phyloP scores from a whole-genome alignment of 2,888 invertebrate species.

The Megastigmus dorsalis region DNA sequence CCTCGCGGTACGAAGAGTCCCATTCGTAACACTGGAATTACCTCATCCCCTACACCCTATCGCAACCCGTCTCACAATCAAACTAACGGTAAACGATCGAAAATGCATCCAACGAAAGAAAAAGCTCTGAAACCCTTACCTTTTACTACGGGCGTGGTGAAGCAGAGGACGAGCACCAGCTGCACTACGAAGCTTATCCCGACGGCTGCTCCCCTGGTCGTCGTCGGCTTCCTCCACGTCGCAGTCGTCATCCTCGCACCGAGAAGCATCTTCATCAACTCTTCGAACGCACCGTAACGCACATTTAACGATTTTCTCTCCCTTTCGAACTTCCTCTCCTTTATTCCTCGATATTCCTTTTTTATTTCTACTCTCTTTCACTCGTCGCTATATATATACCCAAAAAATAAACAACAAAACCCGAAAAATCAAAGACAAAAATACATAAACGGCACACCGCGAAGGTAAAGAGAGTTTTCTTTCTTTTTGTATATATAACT shows the following conservation, averaged over 20 bases:
- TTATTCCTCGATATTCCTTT: background rate
- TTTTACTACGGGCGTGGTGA: constrained; percentile 61
- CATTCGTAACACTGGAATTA: too few relatives aligned
- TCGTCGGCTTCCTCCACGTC: background rate
- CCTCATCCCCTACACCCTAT: too few relatives aligned
- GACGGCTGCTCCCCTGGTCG: too few relatives aligned
- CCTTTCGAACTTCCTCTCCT: too few relatives aligned
- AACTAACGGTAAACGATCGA: too few relatives aligned
- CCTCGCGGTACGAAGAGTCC: too few relatives aligned
- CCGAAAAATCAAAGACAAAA: background rate
- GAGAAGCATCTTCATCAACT: constrained; percentile 36
- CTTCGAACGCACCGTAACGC: constrained; percentile 16
- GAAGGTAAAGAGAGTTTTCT: background rate
- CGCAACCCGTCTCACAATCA: too few relatives aligned
- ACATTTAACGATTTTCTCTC: constrained; percentile 36
- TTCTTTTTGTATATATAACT: background rate
- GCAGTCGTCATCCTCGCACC: constrained; percentile 9
- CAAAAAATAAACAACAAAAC: background rate
- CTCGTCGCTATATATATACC: background rate
- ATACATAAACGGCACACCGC: background rate
- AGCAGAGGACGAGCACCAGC: constrained; percentile 54
- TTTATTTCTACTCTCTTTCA: background rate
- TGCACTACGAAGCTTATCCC: constrained; percentile 38
- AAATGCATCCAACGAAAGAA: too few relatives aligned
- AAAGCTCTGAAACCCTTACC: too few relatives aligned